Base-by-base conservation (phyloP, 2,888 invertebrate species). In the Ormyrus labotus region DNA sequence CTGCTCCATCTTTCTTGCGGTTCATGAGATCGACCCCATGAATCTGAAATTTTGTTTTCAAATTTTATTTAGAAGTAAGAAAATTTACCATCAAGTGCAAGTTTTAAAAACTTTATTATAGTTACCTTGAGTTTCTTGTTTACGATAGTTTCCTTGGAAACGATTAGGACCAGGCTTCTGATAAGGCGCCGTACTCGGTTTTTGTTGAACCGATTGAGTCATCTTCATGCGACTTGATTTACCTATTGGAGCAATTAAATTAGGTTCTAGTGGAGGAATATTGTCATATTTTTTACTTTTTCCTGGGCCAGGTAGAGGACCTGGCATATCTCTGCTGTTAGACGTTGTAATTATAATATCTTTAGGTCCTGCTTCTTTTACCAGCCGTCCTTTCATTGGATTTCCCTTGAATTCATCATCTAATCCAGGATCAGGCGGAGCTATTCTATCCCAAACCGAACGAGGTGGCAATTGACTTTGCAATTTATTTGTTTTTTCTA, bases 391-490 rank as follows among this genome's bases (percentile, higher is more conserved):
- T 67, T 85, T 85, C n/a, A 85, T 73, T 50, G 82, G 70, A 78
- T 69, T 80, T 0, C 65, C n/a, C 9, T 75, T 67, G 9, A 63
- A 60, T 11, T 64, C 75, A 2, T 84, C 83, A 8, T 83, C 68
- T 57, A 61, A 58, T 47, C 75, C 81, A 7, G 67, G 74, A 9
- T 83, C 83, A 0, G 81, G 45, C 6, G 91, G 90, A 9, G 89
- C 89, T 34, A 91, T 90, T 53, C 91, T 87, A 84, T 91, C 89
- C 91, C 91, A 90, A n/a, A 90, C 90, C 2, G 90, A 89, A 50
- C 88, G 84, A 0, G 90, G 88, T 0, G 90, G 89, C 72, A 90
- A 78, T 76, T 90, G 90, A 84, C 80, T 89, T 53, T 89, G 88
- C 2, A 90, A 81, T 73, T 89, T 89, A 73, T 87, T 90, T 1